phyloP scores from a whole-genome alignment of 2,888 invertebrate species.

The Acanthococcus lagerstroemiae region DNA sequence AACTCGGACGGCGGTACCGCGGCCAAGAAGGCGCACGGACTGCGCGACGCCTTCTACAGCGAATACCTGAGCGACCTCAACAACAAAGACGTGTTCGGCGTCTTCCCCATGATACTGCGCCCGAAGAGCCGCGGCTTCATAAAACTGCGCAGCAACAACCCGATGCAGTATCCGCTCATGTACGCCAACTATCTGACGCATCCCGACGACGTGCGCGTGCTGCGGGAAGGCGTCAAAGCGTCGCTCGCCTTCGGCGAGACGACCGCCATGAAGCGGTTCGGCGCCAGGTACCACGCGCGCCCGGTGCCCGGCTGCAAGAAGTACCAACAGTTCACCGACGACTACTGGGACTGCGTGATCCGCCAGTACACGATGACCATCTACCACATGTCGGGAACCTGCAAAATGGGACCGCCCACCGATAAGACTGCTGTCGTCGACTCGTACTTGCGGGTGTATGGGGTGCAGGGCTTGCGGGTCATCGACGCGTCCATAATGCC shows the following conservation, averaged over 20 bases:
- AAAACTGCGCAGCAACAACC: conserved; percentile 55
- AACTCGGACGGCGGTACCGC: conserved; percentile 70
- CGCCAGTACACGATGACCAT: conserved; percentile 80
- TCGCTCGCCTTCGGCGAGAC: conserved; percentile 60
- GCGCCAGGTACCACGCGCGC: conserved; percentile 62
- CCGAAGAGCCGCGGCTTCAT: conserved; percentile 77
- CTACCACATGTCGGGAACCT: conserved; percentile 70
- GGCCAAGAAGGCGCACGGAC: conserved; percentile 65
- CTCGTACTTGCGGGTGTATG: conserved; percentile 62
- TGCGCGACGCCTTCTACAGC: conserved; percentile 70
- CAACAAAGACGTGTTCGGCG: conserved; percentile 64
- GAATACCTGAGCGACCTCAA: conserved; percentile 62
- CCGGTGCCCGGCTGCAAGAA: conserved; percentile 75
- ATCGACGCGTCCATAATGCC: conserved; percentile 86
- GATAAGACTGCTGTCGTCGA: conserved; percentile 77
- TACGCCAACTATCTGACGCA: conserved; percentile 87
- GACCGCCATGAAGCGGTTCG: conserved; percentile 52
- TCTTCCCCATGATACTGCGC: conserved; percentile 81
- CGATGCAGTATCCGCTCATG: conserved; percentile 69
- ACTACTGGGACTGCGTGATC: conserved; percentile 76
- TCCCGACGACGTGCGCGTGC: conserved; percentile 68
- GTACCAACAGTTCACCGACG: conserved; percentile 63
- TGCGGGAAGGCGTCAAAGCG: conserved; percentile 78
- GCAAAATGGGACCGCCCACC: conserved; percentile 68
- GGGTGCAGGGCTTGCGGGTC: conserved; percentile 65